Evolutionary conservation across 2,113 vertebrate species (phyloP).

Genomic region (Formicarius rufipectus): DNA sequence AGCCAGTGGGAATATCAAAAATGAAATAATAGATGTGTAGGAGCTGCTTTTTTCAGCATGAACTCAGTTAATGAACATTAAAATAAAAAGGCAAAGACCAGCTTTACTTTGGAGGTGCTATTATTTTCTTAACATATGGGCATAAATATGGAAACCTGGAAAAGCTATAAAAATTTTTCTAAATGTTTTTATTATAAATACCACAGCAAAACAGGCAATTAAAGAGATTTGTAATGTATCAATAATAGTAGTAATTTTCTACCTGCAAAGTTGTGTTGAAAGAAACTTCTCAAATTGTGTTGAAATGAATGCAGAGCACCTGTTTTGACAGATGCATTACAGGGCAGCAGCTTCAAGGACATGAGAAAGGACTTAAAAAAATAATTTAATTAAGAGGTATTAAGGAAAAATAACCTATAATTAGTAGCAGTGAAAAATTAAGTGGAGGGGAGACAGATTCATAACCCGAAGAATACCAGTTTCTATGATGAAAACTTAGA

Average conservation of each 20-base stretch:
- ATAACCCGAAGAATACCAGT: background rate
- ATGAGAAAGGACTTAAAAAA: background rate
- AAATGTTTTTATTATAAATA: background rate
- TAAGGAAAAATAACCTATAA: background rate
- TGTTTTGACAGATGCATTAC: background rate
- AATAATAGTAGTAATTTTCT: background rate
- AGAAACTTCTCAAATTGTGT: background rate
- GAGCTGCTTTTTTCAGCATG: background rate
- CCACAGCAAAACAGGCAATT: background rate
- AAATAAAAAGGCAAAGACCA: background rate
- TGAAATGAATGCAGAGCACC: background rate
- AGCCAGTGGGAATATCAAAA: background rate
- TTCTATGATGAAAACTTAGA: background rate
- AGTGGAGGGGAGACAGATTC: background rate
- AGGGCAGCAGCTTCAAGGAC: background rate
- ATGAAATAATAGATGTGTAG: background rate
- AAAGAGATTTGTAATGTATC: background rate
- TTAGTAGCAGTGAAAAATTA: background rate
- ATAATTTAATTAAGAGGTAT: background rate
- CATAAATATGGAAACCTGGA: background rate
- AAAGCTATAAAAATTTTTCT: background rate
- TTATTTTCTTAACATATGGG: background rate
- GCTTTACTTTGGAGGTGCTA: background rate
- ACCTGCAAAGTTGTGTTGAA: background rate
- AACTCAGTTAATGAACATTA: background rate